A percentile compares a stretch with the other conserved stretches of the same genome.
These are phyloP conservation scores for Casuarius casuarius DNA, from an alignment of 2,113 vertebrate species.

Conservation along the genomic window DNA sequence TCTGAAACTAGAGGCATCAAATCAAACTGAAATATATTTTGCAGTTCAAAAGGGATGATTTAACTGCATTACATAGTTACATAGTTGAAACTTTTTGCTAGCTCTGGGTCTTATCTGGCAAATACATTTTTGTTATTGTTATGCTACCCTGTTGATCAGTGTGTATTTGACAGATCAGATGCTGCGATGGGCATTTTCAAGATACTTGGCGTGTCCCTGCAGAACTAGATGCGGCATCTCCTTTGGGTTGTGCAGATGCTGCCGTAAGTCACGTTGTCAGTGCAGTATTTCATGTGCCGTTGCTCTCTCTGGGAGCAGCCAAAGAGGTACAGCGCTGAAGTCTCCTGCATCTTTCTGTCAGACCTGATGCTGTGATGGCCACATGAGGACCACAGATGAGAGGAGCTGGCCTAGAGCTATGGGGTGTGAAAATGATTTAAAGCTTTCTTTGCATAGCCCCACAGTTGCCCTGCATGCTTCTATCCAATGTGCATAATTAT, in stretches of 20 bases:
- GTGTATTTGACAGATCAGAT: neutral
- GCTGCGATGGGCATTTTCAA: neutral
- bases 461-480: accelerated
- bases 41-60: neutral
- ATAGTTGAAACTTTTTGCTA: neutral
- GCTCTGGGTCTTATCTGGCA: neutral
- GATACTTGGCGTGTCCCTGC: neutral
- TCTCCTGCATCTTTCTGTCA: accelerated
- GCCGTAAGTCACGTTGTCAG: accelerated
- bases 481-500: neutral
- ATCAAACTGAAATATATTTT: neutral
- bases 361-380: neutral
- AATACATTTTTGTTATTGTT: neutral
- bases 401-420: neutral
- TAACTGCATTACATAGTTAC: neutral
- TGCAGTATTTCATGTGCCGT: neutral
- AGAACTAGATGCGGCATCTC: neutral
- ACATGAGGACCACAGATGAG: accelerated
- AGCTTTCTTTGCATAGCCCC: neutral
- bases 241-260: accelerated
- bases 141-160: neutral
- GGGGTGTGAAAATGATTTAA: neutral
- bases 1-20: neutral
- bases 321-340: neutral
- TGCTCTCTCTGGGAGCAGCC: neutral